Evolutionary conservation across 92 coral and sea anemone genomes (phyloP).

Genomic region (Porites rus): DNA sequence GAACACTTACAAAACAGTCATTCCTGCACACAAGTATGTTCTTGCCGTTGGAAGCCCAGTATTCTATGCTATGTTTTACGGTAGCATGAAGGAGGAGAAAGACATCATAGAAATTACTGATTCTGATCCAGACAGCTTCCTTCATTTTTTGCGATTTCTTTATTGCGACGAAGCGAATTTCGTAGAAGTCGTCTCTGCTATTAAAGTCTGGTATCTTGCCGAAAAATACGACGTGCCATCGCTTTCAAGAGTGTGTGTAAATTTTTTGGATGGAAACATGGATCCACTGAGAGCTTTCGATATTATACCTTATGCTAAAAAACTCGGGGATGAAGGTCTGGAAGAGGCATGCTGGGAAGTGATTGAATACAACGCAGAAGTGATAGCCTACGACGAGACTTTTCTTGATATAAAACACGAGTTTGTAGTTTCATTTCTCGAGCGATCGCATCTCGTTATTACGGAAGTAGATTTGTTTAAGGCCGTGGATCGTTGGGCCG

Average conservation of each 20-base stretch:
- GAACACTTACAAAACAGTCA: not conserved
- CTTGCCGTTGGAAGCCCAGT: slow-evolving; percentile 25
- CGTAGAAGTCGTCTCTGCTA: not conserved
- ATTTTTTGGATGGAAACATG: not conserved
- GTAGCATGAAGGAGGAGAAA: not conserved
- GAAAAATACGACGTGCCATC: slow-evolving; percentile 12
- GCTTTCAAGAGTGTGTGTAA: not conserved
- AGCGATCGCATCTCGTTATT: slow-evolving; percentile 3
- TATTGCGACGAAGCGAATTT: slow-evolving; percentile 7
- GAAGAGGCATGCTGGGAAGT: slow-evolving; percentile 29
- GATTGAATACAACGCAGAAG: slow-evolving; percentile 20
- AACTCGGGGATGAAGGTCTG: not conserved
- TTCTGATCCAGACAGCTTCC: slow-evolving; percentile 14
- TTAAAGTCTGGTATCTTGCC: slow-evolving; percentile 14
- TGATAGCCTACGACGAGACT: not conserved
- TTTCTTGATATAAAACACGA: slow-evolving; percentile 12
- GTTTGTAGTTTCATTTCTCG: not conserved
- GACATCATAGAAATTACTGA: slow-evolving; percentile 1
- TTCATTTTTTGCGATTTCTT: slow-evolving; percentile 5
- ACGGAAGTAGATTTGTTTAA: not conserved
- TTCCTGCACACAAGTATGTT: slow-evolving; percentile 27
- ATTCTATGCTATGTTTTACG: slow-evolving; percentile 24
- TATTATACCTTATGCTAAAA: not conserved
- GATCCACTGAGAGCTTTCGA: not conserved
- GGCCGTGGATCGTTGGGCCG: slow-evolving; percentile 28